Percentiles rank a stretch among this genome's conserved stretches.
Conservation (phyloP, 2,797 vertebrate species). For the Siniperca obscura region DNA sequence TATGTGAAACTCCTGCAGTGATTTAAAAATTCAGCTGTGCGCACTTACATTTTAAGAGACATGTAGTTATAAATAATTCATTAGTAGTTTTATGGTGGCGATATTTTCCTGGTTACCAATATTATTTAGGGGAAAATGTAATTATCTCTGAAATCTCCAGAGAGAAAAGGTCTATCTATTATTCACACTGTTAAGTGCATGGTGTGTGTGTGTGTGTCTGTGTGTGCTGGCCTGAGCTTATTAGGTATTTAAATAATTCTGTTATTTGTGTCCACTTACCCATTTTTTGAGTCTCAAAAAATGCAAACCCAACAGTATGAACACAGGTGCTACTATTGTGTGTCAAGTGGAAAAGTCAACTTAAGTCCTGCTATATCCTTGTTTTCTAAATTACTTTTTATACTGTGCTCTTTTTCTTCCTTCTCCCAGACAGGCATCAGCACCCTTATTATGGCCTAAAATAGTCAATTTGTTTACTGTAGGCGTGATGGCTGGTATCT, state of each 20-base stretch:
- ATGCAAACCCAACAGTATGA: not conserved
- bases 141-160: slow-evolving; percentile 12
- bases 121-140: slow-evolving; percentile 8
- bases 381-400: slow-evolving; percentile 59
- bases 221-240: not conserved
- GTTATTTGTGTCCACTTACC: not conserved
- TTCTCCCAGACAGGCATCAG: slow-evolving; percentile 31
- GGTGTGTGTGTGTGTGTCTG: slow-evolving; percentile 3
- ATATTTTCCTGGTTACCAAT: slow-evolving; percentile 26
- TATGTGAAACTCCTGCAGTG: too few species aligned
- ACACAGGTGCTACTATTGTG: not conserved
- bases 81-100: not conserved
- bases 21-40: not conserved
- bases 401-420: slow-evolving; percentile 32
- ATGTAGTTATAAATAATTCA: slow-evolving; percentile 27
- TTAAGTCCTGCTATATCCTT: slow-evolving; percentile 35
- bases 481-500: slow-evolving; percentile 51
- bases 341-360: slow-evolving; percentile 19
- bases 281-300: slow-evolving; percentile 25
- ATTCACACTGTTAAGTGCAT: slow-evolving; percentile 7
- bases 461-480: slow-evolving; percentile 69
- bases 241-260: slow-evolving; percentile 31
- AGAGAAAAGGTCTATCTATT: slow-evolving; percentile 11
- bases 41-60: not conserved
- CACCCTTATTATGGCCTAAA: slow-evolving; percentile 40